These are phyloP conservation scores for Platysteira castanea DNA, from an alignment of 2,113 vertebrate species.

Conservation along the genomic window DNA sequence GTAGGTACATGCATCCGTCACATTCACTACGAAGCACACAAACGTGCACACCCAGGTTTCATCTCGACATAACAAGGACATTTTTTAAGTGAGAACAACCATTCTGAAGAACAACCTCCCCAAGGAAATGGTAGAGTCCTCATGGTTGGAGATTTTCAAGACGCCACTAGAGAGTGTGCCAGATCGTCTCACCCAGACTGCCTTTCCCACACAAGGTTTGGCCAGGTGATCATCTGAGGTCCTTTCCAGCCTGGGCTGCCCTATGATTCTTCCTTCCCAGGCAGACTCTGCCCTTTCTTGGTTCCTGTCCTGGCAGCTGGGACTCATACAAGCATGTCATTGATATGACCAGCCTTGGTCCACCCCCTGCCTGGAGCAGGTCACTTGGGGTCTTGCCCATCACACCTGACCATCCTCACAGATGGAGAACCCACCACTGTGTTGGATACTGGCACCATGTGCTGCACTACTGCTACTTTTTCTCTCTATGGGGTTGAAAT, in stretches of 20 bases:
- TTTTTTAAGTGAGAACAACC: not conserved
- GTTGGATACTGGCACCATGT: no score
- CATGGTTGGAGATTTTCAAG: not conserved
- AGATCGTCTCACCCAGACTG: not conserved
- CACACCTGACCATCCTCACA: not conserved
- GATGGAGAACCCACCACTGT: not conserved
- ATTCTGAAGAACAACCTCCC: not conserved
- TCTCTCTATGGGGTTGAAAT: not conserved
- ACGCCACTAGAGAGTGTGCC: not conserved
- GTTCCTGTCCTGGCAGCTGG: not conserved
- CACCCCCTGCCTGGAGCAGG: not conserved
- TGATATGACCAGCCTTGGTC: not conserved
- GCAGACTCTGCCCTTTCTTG: not conserved
- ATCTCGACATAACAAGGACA: not conserved
- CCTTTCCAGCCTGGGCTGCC: not conserved
- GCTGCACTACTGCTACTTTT: not conserved
- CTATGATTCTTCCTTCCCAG: not conserved
- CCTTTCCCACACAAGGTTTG: not conserved
- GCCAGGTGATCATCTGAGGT: not conserved
- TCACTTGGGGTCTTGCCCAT: not conserved
- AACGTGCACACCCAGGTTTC: not conserved
- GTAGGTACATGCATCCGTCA: fast-evolving
- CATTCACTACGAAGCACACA: not conserved
- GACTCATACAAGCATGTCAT: not conserved
- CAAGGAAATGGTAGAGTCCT: not conserved